Evolutionary conservation across 2,888 invertebrate genomes (phyloP).

Genomic region (Nomada hirtipes): DNA sequence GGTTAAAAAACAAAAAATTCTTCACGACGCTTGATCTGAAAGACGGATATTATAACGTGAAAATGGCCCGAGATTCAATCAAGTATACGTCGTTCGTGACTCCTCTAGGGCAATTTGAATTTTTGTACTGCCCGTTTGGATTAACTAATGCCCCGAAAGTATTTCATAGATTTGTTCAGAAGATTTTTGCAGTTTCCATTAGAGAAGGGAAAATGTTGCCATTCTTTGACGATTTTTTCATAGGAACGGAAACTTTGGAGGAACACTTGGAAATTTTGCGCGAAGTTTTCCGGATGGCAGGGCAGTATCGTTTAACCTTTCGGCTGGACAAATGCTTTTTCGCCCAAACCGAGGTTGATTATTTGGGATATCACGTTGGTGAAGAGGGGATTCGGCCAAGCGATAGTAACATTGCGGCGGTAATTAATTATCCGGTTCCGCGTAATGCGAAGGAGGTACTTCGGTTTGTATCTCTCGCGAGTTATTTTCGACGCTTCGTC

Average conservation of each 20-base stretch:
- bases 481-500: conserved; percentile 14
- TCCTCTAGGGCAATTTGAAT: neutral
- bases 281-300: neutral
- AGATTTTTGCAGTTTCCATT: neutral
- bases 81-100: neutral
- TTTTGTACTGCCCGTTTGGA: conserved; percentile 13
- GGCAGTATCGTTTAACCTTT: neutral
- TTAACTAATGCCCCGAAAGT: conserved; percentile 5
- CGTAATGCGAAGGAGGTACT: conserved; percentile 6
- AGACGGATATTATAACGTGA: conserved; percentile 28
- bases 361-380: conserved; percentile 4
- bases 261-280: neutral
- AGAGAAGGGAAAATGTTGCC: neutral
- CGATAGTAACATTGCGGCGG: neutral
- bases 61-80: neutral
- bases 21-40: conserved; percentile 23
- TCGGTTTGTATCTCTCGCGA: neutral
- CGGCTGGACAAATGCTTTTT: conserved; percentile 17
- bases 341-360: neutral
- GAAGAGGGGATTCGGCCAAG: neutral
- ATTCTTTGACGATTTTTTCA: conserved; percentile 1
- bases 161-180: neutral
- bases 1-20: conserved; percentile 8
- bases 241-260: neutral
- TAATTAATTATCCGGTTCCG: neutral